Conservation (phyloP, 1,140 invertebrate species). For the Pectinophora gossypiella region DNA sequence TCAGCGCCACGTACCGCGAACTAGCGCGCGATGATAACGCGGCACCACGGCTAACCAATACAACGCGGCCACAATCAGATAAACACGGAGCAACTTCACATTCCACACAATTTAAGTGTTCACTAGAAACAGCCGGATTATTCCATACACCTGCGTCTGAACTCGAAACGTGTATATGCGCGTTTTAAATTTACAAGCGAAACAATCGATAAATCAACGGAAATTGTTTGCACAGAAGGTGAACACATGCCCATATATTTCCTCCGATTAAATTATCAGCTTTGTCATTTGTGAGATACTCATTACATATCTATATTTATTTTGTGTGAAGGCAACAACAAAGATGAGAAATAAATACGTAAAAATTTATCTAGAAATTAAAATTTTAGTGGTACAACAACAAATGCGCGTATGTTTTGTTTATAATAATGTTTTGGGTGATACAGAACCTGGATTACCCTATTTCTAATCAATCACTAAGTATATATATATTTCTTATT, state of each 20-base stretch:
- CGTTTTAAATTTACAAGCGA: conserved; percentile 35
- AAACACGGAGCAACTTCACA: conserved; percentile 18
- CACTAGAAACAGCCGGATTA: conserved; percentile 34
- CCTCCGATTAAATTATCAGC: no score
- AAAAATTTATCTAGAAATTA: no score
- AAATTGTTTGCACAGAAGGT: conserved; percentile 42
- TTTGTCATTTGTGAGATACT: no score
- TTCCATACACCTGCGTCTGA: conserved; percentile 15
- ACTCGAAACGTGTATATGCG: conserved; percentile 17
- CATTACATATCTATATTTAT: no score
- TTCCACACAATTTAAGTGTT: conserved; percentile 18
- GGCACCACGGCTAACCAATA: conserved; percentile 11
- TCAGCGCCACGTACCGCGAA: conserved; percentile 59
- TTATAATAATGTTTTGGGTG: no score
- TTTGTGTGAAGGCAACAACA: no score
- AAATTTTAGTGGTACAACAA: no score
- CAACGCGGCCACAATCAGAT: conserved; percentile 34
- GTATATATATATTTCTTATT: no score
- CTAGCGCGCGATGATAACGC: conserved; percentile 32
- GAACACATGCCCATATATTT: conserved; percentile 9
- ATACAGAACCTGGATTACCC: no score
- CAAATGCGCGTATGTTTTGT: no score
- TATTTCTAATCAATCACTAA: no score
- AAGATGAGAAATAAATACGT: no score
- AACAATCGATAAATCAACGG: conserved; percentile 44